Conservation (phyloP, 1,140 invertebrate genomes). For the Heterodera carotae region DNA sequence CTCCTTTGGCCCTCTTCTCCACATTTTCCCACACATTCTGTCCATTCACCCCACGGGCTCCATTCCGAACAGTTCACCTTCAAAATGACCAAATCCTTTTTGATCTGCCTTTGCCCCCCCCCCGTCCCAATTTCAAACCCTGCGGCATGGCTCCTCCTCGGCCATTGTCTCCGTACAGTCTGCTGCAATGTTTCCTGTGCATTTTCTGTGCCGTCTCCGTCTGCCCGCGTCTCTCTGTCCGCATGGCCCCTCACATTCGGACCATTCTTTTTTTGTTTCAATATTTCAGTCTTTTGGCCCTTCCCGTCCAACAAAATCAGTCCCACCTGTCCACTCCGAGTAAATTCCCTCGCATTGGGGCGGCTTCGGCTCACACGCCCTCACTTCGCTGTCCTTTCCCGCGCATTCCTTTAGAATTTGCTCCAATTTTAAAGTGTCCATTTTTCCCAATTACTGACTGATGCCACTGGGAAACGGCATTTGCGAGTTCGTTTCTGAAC, state of each 20-base stretch:
- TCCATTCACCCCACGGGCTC: slow-evolving; percentile 53
- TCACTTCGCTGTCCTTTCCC: slow-evolving; percentile 41
- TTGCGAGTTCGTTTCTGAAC: slow-evolving; percentile 50
- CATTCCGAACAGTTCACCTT: slow-evolving; percentile 32
- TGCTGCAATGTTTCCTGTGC: background rate
- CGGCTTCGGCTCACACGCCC: slow-evolving; percentile 39
- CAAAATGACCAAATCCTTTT: background rate
- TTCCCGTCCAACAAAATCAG: too few relatives aligned
- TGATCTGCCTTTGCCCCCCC: too few relatives aligned
- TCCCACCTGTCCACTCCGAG: slow-evolving; percentile 27
- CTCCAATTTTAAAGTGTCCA: background rate
- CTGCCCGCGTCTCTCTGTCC: background rate
- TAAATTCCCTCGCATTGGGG: slow-evolving; percentile 38
- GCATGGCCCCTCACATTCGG: slow-evolving; percentile 19
- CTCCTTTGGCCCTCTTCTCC: slow-evolving; percentile 25
- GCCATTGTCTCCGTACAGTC: background rate
- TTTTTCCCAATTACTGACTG: background rate
- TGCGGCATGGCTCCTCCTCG: slow-evolving; percentile 29
- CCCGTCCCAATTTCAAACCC: background rate
- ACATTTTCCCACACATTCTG: slow-evolving; percentile 45
- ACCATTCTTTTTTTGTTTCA: background rate
- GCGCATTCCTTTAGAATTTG: slow-evolving; percentile 42
- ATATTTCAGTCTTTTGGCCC: background rate
- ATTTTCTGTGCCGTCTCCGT: background rate
- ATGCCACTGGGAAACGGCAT: slow-evolving; percentile 26